These are phyloP conservation scores for Alviniconcha strummeri DNA, from an alignment of 2,888 invertebrate species.

Conservation along the genomic window DNA sequence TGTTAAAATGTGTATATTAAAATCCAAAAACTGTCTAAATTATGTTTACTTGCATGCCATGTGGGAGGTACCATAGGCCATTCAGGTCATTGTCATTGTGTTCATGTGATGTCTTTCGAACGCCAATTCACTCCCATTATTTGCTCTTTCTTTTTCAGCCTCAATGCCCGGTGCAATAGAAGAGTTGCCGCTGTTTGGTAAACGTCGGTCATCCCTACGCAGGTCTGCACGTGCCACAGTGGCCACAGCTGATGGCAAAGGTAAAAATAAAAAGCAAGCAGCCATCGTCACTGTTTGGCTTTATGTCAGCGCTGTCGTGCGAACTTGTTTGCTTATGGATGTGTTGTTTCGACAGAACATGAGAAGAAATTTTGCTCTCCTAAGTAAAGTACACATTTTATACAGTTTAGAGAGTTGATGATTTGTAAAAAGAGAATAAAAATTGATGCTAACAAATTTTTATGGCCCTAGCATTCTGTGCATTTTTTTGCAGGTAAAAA, in stretches of 20 bases:
- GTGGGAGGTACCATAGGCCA: too few species aligned
- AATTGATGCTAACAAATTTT: too few species aligned
- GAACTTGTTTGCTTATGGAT: background rate
- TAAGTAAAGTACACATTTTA: background rate
- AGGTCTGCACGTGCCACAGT: conserved; percentile 82
- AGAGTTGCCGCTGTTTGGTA: conserved; percentile 81
- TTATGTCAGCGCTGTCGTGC: background rate
- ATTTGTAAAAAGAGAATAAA: background rate
- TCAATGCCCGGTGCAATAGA: conserved; percentile 80
- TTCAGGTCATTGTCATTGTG: too few species aligned
- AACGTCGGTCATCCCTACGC: conserved; percentile 84
- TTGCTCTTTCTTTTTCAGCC: conserved; percentile 75
- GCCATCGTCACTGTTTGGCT: background rate
- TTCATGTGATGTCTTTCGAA: too few species aligned
- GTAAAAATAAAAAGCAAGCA: conserved; percentile 38
- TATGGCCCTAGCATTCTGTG: too few species aligned
- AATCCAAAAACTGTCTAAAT: too few species aligned
- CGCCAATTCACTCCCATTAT: too few species aligned
- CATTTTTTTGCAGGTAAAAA: too few species aligned
- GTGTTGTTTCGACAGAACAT: background rate
- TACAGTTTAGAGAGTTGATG: background rate
- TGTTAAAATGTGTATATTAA: too few species aligned
- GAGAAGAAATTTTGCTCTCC: background rate
- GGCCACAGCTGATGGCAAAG: conserved; percentile 57
- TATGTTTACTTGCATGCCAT: too few species aligned